A percentile compares a stretch with the other conserved stretches of the same genome.
phyloP scores from a whole-genome alignment of 2,888 invertebrate genomes.

The Suillia variegata region DNA sequence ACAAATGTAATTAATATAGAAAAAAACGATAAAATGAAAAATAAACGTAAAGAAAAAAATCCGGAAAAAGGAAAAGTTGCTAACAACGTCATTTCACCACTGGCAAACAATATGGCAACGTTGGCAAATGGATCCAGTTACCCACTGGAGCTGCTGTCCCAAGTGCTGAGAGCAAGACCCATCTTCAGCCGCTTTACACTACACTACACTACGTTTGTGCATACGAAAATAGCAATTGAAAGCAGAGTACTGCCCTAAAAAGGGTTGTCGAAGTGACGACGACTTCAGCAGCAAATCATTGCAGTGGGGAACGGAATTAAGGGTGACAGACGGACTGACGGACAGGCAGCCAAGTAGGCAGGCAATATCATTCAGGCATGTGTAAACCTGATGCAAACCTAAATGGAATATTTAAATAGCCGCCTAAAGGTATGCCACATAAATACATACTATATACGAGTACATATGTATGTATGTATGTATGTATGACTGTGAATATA shows the following conservation, averaged over 20 bases:
- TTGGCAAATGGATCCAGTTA: neutral
- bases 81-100: neutral
- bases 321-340: no score
- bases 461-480: no score
- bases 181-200: neutral
- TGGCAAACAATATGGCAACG: neutral
- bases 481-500: no score
- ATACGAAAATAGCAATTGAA: neutral
- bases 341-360: no score
- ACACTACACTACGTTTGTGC: neutral
- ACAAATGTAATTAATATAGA: neutral
- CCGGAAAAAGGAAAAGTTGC: neutral
- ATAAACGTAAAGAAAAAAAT: neutral
- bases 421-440: conserved; percentile 7
- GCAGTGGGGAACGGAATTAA: no score
- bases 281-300: neutral
- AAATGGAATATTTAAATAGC: conserved; percentile 2
- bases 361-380: no score
- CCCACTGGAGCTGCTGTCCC: no score
- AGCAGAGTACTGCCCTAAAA: neutral
- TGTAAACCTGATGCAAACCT: neutral
- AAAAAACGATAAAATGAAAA: neutral
- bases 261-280: neutral
- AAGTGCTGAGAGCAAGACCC: neutral
- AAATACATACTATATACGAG: no score